Base-by-base conservation (phyloP, 2,888 invertebrate species). In the Ophion costatus region DNA sequence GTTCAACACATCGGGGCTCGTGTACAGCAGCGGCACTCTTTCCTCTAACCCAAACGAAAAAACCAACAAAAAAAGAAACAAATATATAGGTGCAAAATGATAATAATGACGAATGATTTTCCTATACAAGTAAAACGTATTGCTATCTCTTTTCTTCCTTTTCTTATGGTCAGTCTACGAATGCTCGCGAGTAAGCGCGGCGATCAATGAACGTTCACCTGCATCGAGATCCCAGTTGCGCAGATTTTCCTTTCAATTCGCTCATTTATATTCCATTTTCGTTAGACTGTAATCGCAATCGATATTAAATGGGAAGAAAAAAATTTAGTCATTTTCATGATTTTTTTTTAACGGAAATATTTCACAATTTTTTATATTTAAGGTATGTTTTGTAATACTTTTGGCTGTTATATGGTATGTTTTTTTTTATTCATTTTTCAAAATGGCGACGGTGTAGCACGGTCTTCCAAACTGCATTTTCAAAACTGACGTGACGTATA, bases 1-100 rank as follows among this genome's bases (percentile, higher is more conserved):
- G 93, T 91, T 92, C 91, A 93, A 91, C 90, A 93, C 92, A 89
- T 93, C 93, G 88, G 92, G 90, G 89, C 91, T 93, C 88, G 93
- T 93, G 89, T 93, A 93, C 92, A 93, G 93, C 92, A 93, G 91
- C 91, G 93, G 93, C 90, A 93, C 92, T 91, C 93, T 92, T 88
- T 93, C 93, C 91, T 93, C 93, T 93, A 92, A 89, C 89, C 89
- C 89, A 89, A 89, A 89, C 87, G 88, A 88, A 90, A 90, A 75
- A 75, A 75, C 74, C 71, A 71, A 88, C 88, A 90, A 87, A 90
- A 89, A 88, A 87, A 89, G 88, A 87, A 86, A 80, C 77, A 87
- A 88, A 88, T 88, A 87, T 86, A 85, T 88, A 86, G 88, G 88
- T 90, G 90, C 89, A 86, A 90, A 90, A 90, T 90, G 90, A 90